Evolutionary conservation across 92 coral and sea anemone genomes (phyloP).

Genomic region (Porites divaricata): DNA sequence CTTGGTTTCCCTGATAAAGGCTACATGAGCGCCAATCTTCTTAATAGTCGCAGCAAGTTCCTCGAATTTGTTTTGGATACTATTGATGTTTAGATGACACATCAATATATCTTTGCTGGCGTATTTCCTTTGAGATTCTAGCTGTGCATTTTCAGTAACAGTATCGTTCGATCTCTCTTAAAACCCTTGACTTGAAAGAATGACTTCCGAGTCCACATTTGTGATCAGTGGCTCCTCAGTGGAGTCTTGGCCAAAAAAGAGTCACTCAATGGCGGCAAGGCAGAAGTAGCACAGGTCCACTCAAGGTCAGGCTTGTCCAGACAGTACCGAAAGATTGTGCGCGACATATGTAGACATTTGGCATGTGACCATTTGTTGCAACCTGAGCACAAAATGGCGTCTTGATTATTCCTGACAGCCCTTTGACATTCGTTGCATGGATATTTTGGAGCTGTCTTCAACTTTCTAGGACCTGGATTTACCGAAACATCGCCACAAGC

Average conservation of each 20-base stretch:
- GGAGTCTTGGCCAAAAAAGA: constrained; percentile 37
- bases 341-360: constrained; percentile 48
- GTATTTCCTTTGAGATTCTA: constrained; percentile 20
- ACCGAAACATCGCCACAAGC: constrained; percentile 34
- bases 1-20: constrained; percentile 48
- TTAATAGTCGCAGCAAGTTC: constrained; percentile 45
- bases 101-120: constrained; percentile 32
- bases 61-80: constrained; percentile 54
- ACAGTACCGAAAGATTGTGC: constrained; percentile 26
- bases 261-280: constrained; percentile 40
- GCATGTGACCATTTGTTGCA: constrained; percentile 56
- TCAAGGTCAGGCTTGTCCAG: constrained; percentile 38
- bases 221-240: constrained; percentile 5
- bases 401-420: constrained; percentile 49
- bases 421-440: constrained; percentile 52
- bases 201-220: neutral
- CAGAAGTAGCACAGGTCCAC: constrained; percentile 51
- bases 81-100: constrained; percentile 44
- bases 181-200: neutral
- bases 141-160: constrained; percentile 2
- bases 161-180: neutral
- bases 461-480: constrained; percentile 46
- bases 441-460: constrained; percentile 22
- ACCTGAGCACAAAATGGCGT: constrained; percentile 49
- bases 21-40: constrained; percentile 32